Evolutionary conservation across 2,113 vertebrate genomes (phyloP).

Genomic region (Galbula dea): DNA sequence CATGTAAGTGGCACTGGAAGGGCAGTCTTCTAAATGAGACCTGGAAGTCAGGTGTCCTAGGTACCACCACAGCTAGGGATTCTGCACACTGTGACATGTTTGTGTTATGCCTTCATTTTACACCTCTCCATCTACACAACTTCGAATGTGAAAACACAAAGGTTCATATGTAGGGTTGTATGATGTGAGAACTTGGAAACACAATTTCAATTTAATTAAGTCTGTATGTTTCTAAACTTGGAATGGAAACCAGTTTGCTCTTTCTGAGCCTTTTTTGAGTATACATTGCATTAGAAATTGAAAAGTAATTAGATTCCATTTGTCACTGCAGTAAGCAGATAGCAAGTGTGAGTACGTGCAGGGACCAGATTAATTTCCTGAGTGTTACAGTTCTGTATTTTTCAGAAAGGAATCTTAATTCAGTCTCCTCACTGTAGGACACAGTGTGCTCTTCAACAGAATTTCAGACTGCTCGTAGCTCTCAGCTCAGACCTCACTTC

Average conservation of each 20-base stretch:
- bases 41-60: background rate
- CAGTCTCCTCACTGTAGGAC: background rate
- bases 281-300: background rate
- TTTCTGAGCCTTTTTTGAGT: background rate
- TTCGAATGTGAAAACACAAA: background rate
- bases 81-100: background rate
- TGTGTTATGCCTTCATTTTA: fast-evolving
- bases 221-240: background rate
- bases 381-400: background rate
- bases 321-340: background rate
- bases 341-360: background rate
- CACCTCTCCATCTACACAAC: background rate
- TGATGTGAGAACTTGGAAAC: background rate
- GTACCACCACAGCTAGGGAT: background rate
- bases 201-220: background rate
- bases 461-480: background rate
- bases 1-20: background rate
- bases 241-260: background rate
- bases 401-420: background rate
- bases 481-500: background rate
- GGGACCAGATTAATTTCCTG: background rate
- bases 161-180: background rate
- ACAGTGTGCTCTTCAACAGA: background rate
- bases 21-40: background rate
- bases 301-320: constrained; percentile 9